phyloP scores from a whole-genome alignment of 2,797 vertebrate species.

The Amniataba percoides region DNA sequence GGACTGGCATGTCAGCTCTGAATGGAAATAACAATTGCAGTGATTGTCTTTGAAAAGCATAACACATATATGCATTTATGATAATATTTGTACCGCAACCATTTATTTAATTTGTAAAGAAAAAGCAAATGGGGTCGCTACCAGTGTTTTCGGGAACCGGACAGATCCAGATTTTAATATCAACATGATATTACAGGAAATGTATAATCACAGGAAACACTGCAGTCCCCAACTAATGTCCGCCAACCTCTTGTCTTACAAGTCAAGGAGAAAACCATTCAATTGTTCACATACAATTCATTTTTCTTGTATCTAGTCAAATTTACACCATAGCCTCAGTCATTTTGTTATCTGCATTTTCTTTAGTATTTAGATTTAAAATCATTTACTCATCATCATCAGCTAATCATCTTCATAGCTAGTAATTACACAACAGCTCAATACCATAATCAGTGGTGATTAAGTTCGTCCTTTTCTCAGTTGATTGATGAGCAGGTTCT shows the following conservation, averaged over 20 bases:
- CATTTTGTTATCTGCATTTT: background rate
- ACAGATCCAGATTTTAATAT: no score
- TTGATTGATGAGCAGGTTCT: background rate
- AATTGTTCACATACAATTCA: no score
- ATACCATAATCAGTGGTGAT: conserved; percentile 1
- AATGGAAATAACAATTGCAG: background rate
- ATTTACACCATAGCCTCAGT: background rate
- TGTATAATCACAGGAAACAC: no score
- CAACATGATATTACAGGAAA: no score
- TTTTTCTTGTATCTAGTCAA: no score
- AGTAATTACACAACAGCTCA: conserved; percentile 6
- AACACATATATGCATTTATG: background rate
- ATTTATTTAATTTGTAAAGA: background rate
- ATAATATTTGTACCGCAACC: background rate
- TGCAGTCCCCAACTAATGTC: no score
- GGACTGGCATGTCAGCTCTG: no score
- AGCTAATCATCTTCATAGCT: background rate
- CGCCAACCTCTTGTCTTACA: no score
- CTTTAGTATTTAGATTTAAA: background rate
- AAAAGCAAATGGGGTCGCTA: no score
- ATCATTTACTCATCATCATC: background rate
- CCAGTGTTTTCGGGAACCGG: no score
- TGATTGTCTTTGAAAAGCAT: no score
- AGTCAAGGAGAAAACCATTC: no score
- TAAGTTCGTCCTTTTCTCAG: background rate